Evolutionary conservation across 1,140 invertebrate genomes (phyloP), one percentile per base, ranked within the genome.

Genomic region (Euwallacea similis): DNA sequence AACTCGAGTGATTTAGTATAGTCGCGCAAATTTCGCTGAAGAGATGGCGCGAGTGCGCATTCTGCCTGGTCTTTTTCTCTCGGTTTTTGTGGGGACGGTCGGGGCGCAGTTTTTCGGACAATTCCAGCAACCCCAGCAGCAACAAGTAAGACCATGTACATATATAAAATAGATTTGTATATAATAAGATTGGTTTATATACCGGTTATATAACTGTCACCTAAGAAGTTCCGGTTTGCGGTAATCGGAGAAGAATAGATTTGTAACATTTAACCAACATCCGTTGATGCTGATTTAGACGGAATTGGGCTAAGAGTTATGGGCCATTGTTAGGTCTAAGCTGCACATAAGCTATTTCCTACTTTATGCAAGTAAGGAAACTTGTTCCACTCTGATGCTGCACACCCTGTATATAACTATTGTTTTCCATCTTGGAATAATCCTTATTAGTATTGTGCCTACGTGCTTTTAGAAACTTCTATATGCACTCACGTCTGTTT

Each of bases 31-130:
- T 61, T 61, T 61, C 11, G 59, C 6, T 11, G 42, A 41, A 15
- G 42, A 61, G 59, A 61, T 61, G 59, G 59, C 59, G 59, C 59
- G 59, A n/a, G 59, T 61, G 21, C 59, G 59, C n/a, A 42, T 4
- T n/a, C n/a, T 11, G 15, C 8, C 42, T 61, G 42, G 10, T 11
- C 42, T 11, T 41, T 41, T 61, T 13, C 15, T 61, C 21, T 8
- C 42, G 42, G 11, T 21, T 7, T 11, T 43, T 7, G 9, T 61
- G 33, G 9, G 33, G 10, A 41, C 9, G 59, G 59, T 43, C 42
- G 59, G 42, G 8, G 59, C 9, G 42, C 59, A 61, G 59, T 61
- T 61, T 61, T 61, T 61, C 42, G 15, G 42, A 42, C 21, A 41
- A 43, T 9, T n/a, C n/a, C 59, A n/a, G 6, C 59, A 61, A 61